Evolutionary conservation across 2,113 vertebrate species (phyloP).

Genomic region (Campylorhamphus procurvoides): DNA sequence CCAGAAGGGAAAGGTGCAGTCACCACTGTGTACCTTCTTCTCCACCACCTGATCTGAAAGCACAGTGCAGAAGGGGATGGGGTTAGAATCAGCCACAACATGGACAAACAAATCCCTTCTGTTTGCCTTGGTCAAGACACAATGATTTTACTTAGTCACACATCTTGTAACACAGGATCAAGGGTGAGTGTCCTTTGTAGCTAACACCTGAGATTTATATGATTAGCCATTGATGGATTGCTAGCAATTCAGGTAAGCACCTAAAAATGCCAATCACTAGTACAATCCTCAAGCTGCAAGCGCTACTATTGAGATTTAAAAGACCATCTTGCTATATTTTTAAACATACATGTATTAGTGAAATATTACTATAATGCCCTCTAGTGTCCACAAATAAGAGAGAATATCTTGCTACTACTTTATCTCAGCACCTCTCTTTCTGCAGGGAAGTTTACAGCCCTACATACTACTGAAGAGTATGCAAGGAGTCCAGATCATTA

Average conservation of each 20-base stretch:
- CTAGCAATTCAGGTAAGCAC: not conserved
- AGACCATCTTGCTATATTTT: not conserved
- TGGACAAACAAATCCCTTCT: not conserved
- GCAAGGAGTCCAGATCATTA: not conserved
- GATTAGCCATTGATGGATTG: not conserved
- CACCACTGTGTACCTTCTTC: not conserved
- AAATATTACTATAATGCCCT: constrained; percentile 16
- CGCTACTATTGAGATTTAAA: fast-evolving
- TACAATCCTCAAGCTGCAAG: not conserved
- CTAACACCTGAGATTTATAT: not conserved
- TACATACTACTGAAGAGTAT: not conserved
- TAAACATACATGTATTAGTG: too few species aligned
- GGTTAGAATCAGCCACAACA: not conserved
- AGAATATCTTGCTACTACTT: not conserved
- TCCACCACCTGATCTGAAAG: not conserved
- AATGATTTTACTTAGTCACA: not conserved
- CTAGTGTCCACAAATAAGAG: not conserved
- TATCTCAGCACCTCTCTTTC: not conserved
- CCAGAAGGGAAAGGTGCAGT: not conserved
- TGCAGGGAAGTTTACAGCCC: not conserved
- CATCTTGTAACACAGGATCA: not conserved
- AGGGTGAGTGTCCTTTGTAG: not conserved
- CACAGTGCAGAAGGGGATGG: not conserved
- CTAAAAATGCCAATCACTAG: not conserved
- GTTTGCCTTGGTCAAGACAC: not conserved